phyloP scores from a whole-genome alignment of 2,113 vertebrate genomes.

The Chrysochloris asiatica region DNA sequence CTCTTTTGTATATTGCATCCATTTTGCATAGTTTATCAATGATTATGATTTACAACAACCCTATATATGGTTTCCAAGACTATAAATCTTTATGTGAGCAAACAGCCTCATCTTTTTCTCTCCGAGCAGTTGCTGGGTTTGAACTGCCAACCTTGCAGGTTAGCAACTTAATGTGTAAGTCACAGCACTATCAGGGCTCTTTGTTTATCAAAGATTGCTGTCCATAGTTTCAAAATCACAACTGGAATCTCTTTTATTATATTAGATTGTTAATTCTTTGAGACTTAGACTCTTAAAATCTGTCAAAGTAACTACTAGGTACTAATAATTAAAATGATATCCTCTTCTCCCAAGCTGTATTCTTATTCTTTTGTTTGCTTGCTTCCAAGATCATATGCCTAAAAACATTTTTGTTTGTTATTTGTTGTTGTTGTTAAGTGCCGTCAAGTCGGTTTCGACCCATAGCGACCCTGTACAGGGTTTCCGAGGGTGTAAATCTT shows the following conservation, averaged over 20 bases:
- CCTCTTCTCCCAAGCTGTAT: not conserved
- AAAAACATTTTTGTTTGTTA: not conserved
- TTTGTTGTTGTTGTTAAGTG: too few species aligned
- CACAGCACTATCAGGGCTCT: too few species aligned
- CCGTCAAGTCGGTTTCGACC: too few species aligned
- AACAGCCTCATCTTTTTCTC: too few species aligned
- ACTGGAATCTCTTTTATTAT: not conserved
- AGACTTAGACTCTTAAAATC: not conserved
- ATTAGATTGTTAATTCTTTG: not conserved
- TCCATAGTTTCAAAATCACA: constrained; percentile 37
- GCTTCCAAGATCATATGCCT: constrained; percentile 19
- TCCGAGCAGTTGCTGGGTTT: too few species aligned
- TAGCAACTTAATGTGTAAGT: too few species aligned
- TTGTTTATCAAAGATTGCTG: constrained; percentile 12
- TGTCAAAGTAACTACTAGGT: not conserved
- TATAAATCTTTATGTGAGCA: too few species aligned
- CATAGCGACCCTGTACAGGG: too few species aligned
- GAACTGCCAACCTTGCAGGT: too few species aligned
- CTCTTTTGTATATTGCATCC: not conserved
- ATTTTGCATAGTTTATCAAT: constrained; percentile 3
- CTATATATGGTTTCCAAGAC: too few species aligned
- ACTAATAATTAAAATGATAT: constrained; percentile 12
- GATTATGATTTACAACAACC: too few species aligned
- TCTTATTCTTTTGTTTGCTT: constrained; percentile 34
- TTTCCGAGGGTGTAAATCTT: too few species aligned